phyloP scores from a whole-genome alignment of 2,797 vertebrate genomes.

The Lutjanus campechanus region DNA sequence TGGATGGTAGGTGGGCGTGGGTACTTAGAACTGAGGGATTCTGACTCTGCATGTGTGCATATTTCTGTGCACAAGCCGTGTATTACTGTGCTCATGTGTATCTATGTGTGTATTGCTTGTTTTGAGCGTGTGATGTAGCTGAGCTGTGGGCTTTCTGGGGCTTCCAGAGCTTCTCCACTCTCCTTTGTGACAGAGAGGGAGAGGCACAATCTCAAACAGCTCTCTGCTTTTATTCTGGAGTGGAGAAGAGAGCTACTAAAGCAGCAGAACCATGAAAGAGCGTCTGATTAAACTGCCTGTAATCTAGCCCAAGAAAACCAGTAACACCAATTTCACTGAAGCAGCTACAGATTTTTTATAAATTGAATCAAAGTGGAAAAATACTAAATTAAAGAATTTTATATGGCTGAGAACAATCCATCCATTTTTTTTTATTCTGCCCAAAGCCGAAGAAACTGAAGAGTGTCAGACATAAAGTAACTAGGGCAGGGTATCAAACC shows the following conservation, averaged over 20 bases:
- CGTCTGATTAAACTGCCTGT: conserved; percentile 51
- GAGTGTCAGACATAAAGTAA: neutral
- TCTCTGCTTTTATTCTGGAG: conserved; percentile 45
- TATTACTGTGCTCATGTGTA: neutral
- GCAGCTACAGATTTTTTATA: conserved; percentile 2
- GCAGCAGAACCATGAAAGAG: conserved; percentile 49
- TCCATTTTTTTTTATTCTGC: neutral
- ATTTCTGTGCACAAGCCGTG: conserved; percentile 4
- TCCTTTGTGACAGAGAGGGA: conserved; percentile 51
- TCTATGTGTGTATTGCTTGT: conserved; percentile 12
- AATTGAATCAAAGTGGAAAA: conserved; percentile 14
- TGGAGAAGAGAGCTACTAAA: conserved; percentile 36
- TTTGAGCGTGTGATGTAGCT: conserved; percentile 38
- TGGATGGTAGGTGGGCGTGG: conserved; percentile 58
- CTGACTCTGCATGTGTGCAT: conserved; percentile 20
- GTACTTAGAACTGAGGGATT: conserved; percentile 52
- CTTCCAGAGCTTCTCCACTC: conserved; percentile 52
- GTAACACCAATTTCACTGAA: conserved; percentile 17
- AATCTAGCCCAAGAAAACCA: conserved; percentile 41
- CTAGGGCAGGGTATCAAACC: too few relatives aligned
- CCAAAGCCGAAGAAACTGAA: conserved; percentile 7
- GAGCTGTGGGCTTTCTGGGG: conserved; percentile 53
- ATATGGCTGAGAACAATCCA: neutral
- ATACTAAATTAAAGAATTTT: conserved; percentile 15
- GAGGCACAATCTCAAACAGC: conserved; percentile 47